Evolutionary conservation across 2,113 vertebrate species (phyloP).

Genomic region (Sebastes fasciatus): DNA sequence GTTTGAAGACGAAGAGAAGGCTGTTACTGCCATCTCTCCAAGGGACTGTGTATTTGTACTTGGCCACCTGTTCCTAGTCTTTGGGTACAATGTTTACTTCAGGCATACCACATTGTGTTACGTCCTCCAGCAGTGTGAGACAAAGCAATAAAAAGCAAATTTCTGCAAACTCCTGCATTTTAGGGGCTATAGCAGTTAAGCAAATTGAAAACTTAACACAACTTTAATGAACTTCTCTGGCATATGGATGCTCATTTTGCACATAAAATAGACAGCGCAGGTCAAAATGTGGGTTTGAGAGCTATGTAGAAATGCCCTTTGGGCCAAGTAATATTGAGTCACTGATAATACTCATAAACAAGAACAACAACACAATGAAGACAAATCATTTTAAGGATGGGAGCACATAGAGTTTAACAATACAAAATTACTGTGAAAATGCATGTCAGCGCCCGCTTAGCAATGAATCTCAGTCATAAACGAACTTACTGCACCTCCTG

Average conservation of each 20-base stretch:
- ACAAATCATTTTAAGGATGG: neutral
- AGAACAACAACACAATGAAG: neutral
- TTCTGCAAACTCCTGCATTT: constrained; percentile 21
- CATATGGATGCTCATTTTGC: neutral
- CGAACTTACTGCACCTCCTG: neutral
- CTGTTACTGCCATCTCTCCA: constrained; percentile 45
- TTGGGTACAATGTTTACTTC: constrained; percentile 56
- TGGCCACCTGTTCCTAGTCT: constrained; percentile 64
- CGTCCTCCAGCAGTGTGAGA: constrained; percentile 20
- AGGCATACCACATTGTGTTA: constrained; percentile 30
- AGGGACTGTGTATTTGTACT: constrained; percentile 53
- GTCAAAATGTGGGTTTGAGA: neutral
- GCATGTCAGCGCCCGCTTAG: neutral
- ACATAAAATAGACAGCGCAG: constrained; percentile 1
- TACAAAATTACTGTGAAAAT: neutral
- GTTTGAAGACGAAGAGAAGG: constrained; percentile 54
- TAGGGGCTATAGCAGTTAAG: constrained; percentile 11
- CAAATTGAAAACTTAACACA: constrained; percentile 36
- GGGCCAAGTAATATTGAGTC: neutral
- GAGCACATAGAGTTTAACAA: neutral
- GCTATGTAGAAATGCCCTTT: neutral
- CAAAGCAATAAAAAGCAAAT: constrained; percentile 36
- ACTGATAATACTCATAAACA: neutral
- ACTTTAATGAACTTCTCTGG: constrained; percentile 41
- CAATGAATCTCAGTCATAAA: neutral